Base-by-base conservation (phyloP, 2,888 invertebrate genomes). In the Drosophila tanythrix region DNA sequence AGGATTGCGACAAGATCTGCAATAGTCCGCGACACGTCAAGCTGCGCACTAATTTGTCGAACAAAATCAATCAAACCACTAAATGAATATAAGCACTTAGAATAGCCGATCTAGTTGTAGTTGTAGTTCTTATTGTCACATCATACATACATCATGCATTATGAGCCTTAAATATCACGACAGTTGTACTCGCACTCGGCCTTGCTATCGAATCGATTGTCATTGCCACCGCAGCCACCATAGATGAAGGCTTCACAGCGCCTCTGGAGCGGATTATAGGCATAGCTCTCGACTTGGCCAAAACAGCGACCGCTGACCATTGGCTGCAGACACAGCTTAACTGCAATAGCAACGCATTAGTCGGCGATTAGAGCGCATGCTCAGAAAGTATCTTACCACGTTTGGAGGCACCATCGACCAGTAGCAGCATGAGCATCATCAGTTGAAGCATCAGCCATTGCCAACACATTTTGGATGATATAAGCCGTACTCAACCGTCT, bases 211-310 rank as follows among this genome's bases (percentile, higher is more conserved):
- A 97, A 97, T 88, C 96, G 96, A 92, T 97, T 97, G 81, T 95
- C 94, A 90, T 97, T 97, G 18, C 97, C 97, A 52, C 96, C 93
- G 80, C 96, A 96, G 13, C 95, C 96, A 29, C 97, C 96, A 91
- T 96, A 98, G 64, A 94, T 94, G 92, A 98, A 98, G 58, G 95
- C 94, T 57, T 95, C 94, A 91, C 97, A 97, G 92, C 94, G 95
- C 11, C 95, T 93, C 79, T 95, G 94, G 25, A 93, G 92, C 0
- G 94, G 90, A 89, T 96, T 95, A 92, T 96, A 98, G 89, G 96
- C 95, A 95, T 96, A 98, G 46, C 97, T 94, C 55, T 95, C 95
- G 90, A 96, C 96, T 78, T 94, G 94, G 15, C 96, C 97, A 52
- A 95, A 94, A 91, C 97, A 98, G 2, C 96, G 96, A 10, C 97